A percentile compares a stretch with the other conserved stretches of the same genome.
These are phyloP conservation scores for Drosophila hamatofila DNA, from an alignment of 2,888 invertebrate genomes.

Conservation along the genomic window DNA sequence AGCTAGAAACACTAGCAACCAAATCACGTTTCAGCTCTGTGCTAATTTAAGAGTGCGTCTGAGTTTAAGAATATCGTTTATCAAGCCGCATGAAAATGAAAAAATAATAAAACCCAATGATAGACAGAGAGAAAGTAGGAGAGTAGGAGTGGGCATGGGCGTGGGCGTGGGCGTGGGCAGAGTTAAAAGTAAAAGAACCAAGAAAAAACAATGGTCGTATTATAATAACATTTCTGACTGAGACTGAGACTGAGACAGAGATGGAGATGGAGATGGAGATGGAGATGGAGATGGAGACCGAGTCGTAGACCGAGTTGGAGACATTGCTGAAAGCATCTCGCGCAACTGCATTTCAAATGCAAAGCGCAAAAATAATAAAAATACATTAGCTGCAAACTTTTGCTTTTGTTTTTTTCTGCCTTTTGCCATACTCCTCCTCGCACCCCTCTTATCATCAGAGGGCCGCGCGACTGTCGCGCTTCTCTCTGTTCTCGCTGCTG, in stretches of 20 bases:
- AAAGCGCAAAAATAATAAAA: conserved; percentile 78
- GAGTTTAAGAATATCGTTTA: conserved; percentile 39
- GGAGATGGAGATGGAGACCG: neutral
- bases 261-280: neutral
- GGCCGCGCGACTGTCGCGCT: neutral
- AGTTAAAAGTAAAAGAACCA: conserved; percentile 6
- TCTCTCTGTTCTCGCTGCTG: conserved; percentile 8
- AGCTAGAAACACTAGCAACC: conserved; percentile 31
- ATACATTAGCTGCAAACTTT: conserved; percentile 76
- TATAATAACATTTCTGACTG: conserved; percentile 57
- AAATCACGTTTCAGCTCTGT: conserved; percentile 64
- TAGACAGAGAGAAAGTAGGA: neutral
- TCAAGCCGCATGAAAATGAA: conserved; percentile 35
- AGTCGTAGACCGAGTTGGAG: neutral
- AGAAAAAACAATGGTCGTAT: conserved; percentile 48
- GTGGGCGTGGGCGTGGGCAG: neutral
- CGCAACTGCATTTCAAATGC: conserved; percentile 74
- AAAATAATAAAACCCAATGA: conserved; percentile 33
- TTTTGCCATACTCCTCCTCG: neutral
- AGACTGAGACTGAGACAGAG: neutral
- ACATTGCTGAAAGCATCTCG: conserved; percentile 51
- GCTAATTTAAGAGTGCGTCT: conserved; percentile 65
- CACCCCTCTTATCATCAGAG: no score
- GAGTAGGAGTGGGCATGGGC: neutral
- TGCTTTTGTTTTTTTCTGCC: neutral